Conservation (phyloP, 2,797 vertebrate genomes). For the Echeneis naucrates region DNA sequence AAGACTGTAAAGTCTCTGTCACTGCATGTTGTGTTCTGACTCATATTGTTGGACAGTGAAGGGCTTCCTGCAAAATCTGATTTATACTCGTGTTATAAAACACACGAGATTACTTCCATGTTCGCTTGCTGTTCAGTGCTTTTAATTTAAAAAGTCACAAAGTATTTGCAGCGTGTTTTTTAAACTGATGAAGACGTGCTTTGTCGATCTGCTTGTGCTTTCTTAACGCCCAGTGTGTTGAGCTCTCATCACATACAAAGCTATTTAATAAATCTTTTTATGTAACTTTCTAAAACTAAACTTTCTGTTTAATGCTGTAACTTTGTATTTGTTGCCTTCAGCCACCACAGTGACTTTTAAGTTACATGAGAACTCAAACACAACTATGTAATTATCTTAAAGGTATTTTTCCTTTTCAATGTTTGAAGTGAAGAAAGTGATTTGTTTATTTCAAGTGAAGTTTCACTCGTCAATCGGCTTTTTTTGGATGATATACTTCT, state of each 20-base stretch:
- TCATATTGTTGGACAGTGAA: not conserved
- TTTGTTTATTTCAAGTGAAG: not conserved
- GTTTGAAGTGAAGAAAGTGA: not conserved
- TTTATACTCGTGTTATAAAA: no score
- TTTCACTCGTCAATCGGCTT: not conserved
- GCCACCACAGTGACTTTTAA: not conserved
- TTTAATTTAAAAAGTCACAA: no score
- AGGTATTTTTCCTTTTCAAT: not conserved
- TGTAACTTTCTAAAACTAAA: no score
- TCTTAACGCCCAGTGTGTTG: no score
- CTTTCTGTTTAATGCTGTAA: not conserved
- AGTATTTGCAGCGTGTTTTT: no score
- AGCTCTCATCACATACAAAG: not conserved
- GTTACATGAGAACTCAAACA: not conserved
- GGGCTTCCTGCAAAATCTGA: no score
- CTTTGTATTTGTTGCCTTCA: not conserved
- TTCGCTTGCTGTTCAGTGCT: no score
- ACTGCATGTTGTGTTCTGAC: conserved; percentile 2
- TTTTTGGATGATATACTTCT: not conserved
- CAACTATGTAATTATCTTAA: not conserved
- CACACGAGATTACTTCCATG: no score
- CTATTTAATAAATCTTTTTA: not conserved
- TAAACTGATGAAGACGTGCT: no score
- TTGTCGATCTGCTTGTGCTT: no score
- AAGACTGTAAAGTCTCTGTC: conserved; percentile 6